Percentiles rank a stretch among this genome's conserved stretches.
Evolutionary conservation across 2,888 invertebrate species (phyloP).

Genomic region (Mantis religiosa): DNA sequence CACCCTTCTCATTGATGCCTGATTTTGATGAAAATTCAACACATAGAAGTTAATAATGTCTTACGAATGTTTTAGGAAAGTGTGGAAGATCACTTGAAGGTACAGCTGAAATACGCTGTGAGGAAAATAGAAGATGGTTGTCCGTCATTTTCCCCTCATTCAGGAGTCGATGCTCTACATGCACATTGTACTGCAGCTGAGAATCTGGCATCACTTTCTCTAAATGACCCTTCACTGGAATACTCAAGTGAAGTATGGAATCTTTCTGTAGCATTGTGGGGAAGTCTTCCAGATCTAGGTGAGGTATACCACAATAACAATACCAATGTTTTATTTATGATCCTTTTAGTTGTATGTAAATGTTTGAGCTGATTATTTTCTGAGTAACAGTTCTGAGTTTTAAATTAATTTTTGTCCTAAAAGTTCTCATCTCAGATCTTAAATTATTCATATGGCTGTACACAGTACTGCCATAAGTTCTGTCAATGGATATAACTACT

Average conservation of each 20-base stretch:
- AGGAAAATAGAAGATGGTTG: slow-evolving; percentile 49
- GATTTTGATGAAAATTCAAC: too few species aligned
- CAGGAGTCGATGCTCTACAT: slow-evolving; percentile 51
- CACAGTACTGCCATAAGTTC: too few species aligned
- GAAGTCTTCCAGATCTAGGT: slow-evolving; percentile 57
- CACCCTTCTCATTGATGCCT: too few species aligned
- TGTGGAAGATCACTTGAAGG: slow-evolving; percentile 59
- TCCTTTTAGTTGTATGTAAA: too few species aligned
- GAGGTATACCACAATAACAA: too few species aligned
- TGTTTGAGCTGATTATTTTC: too few species aligned
- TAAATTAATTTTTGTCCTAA: too few species aligned
- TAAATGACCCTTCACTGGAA: slow-evolving; percentile 41
- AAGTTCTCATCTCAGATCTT: too few species aligned
- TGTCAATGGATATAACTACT: too few species aligned
- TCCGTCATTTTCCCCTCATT: slow-evolving; percentile 45
- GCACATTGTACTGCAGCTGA: slow-evolving; percentile 53
- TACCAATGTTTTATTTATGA: too few species aligned
- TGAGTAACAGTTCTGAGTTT: too few species aligned
- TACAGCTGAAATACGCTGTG: slow-evolving; percentile 58
- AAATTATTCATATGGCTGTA: too few species aligned
- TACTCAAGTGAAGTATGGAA: slow-evolving; percentile 62
- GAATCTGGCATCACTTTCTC: slow-evolving; percentile 37
- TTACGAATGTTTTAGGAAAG: slow-evolving; percentile 45
- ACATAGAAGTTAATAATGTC: not conserved
- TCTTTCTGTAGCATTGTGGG: slow-evolving; percentile 82